Percentiles rank a stretch among this genome's conserved stretches.
phyloP scores from a whole-genome alignment of 2,113 vertebrate species.

The Channa argus region DNA sequence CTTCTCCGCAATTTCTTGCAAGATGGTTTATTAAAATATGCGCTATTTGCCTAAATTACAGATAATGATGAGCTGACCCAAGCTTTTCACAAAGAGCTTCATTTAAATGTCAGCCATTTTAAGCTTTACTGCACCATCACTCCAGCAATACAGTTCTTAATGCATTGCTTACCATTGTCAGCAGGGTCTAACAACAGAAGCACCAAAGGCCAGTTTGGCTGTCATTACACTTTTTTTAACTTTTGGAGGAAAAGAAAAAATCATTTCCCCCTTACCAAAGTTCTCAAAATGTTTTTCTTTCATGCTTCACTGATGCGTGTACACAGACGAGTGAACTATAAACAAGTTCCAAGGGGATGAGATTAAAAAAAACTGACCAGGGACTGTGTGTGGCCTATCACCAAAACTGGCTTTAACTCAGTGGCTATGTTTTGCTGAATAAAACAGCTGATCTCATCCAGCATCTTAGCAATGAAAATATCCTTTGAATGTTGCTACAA shows the following conservation, averaged over 20 bases:
- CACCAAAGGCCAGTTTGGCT: neutral
- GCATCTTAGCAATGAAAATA: neutral
- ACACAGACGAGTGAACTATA: neutral
- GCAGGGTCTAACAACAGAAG: constrained; percentile 1
- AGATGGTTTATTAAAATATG: neutral
- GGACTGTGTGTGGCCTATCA: neutral
- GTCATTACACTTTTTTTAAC: neutral
- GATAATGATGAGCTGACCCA: constrained; percentile 6
- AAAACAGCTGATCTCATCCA: neutral
- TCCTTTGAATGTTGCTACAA: neutral
- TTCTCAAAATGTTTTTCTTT: neutral
- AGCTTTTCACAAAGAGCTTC: constrained; percentile 27
- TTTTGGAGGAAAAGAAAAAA: neutral
- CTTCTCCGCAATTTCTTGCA: neutral
- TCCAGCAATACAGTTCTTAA: constrained; percentile 12
- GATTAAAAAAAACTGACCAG: neutral
- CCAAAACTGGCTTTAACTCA: neutral
- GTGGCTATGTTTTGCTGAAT: neutral
- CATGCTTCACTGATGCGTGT: neutral
- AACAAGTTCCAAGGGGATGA: neutral
- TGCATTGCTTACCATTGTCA: neutral
- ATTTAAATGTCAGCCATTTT: constrained; percentile 42
- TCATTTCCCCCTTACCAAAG: neutral
- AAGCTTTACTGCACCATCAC: constrained; percentile 19
- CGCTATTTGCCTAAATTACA: constrained; percentile 25